Conservation (phyloP, 2,113 vertebrate genomes). For the Hippoglossus stenolepis region DNA sequence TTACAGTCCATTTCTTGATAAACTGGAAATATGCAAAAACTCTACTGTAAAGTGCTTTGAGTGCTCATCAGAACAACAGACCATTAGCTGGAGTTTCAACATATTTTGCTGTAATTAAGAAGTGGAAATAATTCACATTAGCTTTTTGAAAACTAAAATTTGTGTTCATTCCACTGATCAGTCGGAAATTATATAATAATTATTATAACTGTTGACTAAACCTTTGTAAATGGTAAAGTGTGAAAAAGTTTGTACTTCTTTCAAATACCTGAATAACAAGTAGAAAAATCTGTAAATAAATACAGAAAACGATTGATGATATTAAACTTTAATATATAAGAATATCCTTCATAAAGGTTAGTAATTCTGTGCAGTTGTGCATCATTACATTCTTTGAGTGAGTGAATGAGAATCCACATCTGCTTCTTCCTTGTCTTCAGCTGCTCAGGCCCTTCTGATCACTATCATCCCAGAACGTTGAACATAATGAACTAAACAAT, state of each 20-base stretch:
- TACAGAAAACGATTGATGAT: neutral
- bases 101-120: too few relatives aligned
- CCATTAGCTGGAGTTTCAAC: neutral
- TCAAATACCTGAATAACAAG: neutral
- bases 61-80: too few relatives aligned
- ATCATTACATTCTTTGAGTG: too few relatives aligned
- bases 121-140: too few relatives aligned
- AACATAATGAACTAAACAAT: neutral
- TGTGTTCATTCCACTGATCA: too few relatives aligned
- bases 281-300: neutral
- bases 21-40: too few relatives aligned
- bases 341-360: constrained; percentile 20
- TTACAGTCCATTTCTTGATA: too few relatives aligned
- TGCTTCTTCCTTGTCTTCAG: neutral
- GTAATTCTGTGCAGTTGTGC: constrained; percentile 5
- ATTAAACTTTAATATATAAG: neutral
- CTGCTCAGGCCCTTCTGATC: constrained; percentile 12
- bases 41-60: too few relatives aligned
- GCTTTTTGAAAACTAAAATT: too few relatives aligned
- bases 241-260: neutral
- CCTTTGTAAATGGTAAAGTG: neutral
- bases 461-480: neutral
- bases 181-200: too few relatives aligned
- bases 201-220: too few relatives aligned
- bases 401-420: neutral